Evolutionary conservation across 2,888 invertebrate species (phyloP), one percentile per base, ranked within the genome.

Genomic region (Homarus gammarus): DNA sequence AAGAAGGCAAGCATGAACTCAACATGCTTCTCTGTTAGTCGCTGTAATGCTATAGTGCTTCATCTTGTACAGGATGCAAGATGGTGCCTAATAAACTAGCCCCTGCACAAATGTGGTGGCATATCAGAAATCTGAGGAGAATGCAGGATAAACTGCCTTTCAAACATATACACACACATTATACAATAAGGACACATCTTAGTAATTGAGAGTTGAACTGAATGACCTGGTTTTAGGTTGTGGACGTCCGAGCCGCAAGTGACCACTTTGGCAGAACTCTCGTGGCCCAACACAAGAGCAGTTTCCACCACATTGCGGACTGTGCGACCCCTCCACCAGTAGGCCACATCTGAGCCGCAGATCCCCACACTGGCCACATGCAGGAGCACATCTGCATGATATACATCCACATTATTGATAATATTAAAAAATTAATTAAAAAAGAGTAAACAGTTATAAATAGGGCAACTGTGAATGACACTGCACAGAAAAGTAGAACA

Each of bases 191-290:
- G n/a, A n/a, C n/a, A n/a, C n/a, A n/a, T n/a, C n/a, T n/a, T n/a
- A n/a, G n/a, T n/a, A n/a, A 78, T 38, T 31, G 56, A 36, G 31
- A 0, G 38, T 22, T 3, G n/a, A 40, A 44, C 5, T 22, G 18
- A 15, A 64, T 10, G 36, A 90, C 91, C 91, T 82, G 78, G 83
- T 70, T 92, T 94, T 1, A 95, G 93, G 87, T 93, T 92, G 10
- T 93, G 94, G 6, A 95, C 95, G 31, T 94, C 94, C 51, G 94
- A 95, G 73, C 97, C 97, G 90, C 97, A 95, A 95, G 97, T 96
- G 0, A 95, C 95, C 0, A 98, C 96, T 33, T 96, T 95, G 18
- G 97, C 97, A 86, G 94, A 94, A 0, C 98, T 96, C 94, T 99
- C 99, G 93, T 99, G 99, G 0, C 99, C 99, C 93, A 99, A 96